A percentile compares a stretch with the other conserved stretches of the same genome.
These are phyloP conservation scores for Zaprionus ghesquierei DNA, from an alignment of 1,140 invertebrate species.

Conservation along the genomic window DNA sequence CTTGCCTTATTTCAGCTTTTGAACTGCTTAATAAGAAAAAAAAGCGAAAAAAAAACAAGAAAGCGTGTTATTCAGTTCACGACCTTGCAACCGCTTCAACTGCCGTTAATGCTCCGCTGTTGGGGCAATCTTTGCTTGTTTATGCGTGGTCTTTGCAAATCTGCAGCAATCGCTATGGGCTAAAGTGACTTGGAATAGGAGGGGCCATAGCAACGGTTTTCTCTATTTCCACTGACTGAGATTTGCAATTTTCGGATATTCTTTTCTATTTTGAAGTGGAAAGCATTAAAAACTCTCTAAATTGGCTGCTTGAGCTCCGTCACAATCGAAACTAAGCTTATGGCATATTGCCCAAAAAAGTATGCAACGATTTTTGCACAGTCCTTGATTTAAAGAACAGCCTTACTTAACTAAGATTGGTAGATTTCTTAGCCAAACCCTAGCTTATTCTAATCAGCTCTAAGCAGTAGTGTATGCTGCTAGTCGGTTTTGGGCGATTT, in stretches of 20 bases:
- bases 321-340: too few relatives aligned
- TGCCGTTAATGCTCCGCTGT: constrained; percentile 19
- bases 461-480: constrained; percentile 1
- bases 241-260: not conserved
- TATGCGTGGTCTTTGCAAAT: constrained; percentile 21
- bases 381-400: too few relatives aligned
- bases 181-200: constrained; percentile 2
- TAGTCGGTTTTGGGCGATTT: not conserved
- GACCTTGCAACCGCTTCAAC: constrained; percentile 26
- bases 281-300: too few relatives aligned
- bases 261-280: not conserved
- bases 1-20: constrained; percentile 41
- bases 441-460: not conserved
- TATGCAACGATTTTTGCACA: not conserved
- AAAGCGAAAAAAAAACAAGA: not conserved
- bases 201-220: constrained; percentile 5
- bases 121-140: constrained; percentile 21
- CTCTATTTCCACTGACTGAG: not conserved
- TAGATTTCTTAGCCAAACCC: too few relatives aligned
- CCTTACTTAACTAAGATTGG: too few relatives aligned
- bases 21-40: constrained; percentile 39
- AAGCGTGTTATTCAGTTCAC: constrained; percentile 40
- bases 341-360: not conserved
- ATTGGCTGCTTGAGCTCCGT: too few relatives aligned
- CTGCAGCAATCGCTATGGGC: constrained; percentile 14